Conservation (phyloP, 2,888 invertebrate genomes). For the Cheilosia pagana region DNA sequence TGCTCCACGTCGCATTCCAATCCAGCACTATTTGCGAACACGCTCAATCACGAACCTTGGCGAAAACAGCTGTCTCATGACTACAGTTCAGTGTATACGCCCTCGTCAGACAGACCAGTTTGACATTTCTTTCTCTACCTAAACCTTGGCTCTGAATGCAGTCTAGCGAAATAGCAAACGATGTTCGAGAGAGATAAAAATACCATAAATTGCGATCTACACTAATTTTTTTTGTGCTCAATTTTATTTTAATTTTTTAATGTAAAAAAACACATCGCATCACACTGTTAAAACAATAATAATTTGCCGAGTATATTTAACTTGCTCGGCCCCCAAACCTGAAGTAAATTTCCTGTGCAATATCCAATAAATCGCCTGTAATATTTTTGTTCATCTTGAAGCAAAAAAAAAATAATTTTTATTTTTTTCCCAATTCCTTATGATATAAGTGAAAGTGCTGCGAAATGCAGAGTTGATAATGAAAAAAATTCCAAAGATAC, state of each 20-base stretch:
- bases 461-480: slow-evolving; percentile 23
- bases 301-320: slow-evolving; percentile 21
- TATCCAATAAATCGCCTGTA: too few relatives aligned
- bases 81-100: slow-evolving; percentile 23
- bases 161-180: slow-evolving; percentile 45
- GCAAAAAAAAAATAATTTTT: slow-evolving; percentile 5
- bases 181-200: slow-evolving; percentile 55
- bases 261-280: slow-evolving; percentile 29
- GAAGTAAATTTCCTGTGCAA: slow-evolving; percentile 29
- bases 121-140: slow-evolving; percentile 64
- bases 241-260: slow-evolving; percentile 52
- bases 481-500: slow-evolving; percentile 25
- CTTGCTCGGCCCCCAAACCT: slow-evolving; percentile 15
- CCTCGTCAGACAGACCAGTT: slow-evolving; percentile 21
- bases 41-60: not conserved
- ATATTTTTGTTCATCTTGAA: not conserved
- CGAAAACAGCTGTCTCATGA: slow-evolving; percentile 33
- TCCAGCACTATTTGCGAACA: not conserved
- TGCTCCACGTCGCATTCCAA: too few relatives aligned
- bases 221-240: slow-evolving; percentile 50
- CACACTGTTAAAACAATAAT: slow-evolving; percentile 49
- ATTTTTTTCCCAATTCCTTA: slow-evolving; percentile 29
- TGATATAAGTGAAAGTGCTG: slow-evolving; percentile 71
- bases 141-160: slow-evolving; percentile 55
- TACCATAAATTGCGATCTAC: slow-evolving; percentile 69